These are phyloP conservation scores for Drosophila birchii DNA, from an alignment of 2,888 invertebrate species.

Conservation along the genomic window DNA sequence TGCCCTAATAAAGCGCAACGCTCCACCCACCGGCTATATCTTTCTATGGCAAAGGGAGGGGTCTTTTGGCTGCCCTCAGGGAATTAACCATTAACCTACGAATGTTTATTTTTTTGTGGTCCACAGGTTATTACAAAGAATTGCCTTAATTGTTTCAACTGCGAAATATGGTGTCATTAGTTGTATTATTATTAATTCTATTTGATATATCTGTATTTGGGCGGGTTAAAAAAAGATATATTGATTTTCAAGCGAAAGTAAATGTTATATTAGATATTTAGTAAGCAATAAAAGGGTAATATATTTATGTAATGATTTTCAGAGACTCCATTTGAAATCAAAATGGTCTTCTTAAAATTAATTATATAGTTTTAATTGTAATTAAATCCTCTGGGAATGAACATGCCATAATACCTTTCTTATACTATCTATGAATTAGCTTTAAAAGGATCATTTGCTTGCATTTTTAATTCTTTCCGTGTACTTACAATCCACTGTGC, in stretches of 20 bases:
- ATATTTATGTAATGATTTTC: too few species aligned
- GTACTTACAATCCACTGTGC: background rate
- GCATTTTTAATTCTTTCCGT: background rate
- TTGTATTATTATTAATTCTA: background rate
- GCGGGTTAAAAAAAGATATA: background rate
- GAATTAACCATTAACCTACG: background rate
- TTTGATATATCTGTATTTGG: background rate
- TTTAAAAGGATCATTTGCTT: background rate
- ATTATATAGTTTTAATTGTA: too few species aligned
- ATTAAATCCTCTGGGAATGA: too few species aligned
- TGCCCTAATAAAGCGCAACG: conserved; percentile 30
- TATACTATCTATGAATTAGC: too few species aligned
- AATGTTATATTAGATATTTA: too few species aligned
- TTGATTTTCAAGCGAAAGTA: too few species aligned
- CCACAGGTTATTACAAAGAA: background rate
- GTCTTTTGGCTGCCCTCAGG: background rate
- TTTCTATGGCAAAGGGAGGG: conserved; percentile 6
- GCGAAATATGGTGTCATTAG: background rate
- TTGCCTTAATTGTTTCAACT: too few species aligned
- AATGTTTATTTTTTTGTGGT: background rate
- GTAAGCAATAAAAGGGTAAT: too few species aligned
- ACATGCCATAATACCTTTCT: too few species aligned
- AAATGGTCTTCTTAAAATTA: too few species aligned
- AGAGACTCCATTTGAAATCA: too few species aligned
- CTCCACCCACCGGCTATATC: background rate